Evolutionary conservation across 2,797 vertebrate genomes (phyloP).

Genomic region (Diceros bicornis): DNA sequence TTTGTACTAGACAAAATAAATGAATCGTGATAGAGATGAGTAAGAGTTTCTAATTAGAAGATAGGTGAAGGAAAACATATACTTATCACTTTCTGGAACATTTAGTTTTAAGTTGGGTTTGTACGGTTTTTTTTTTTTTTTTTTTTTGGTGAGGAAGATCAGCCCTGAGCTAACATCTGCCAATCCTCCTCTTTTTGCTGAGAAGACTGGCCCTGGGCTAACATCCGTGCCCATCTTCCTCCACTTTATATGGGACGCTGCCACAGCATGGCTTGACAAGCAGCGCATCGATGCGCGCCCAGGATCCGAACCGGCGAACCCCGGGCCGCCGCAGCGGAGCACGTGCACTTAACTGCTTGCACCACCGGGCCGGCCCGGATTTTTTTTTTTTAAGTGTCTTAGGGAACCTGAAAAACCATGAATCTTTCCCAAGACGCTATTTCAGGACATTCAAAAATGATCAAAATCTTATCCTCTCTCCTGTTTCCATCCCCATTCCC

Average conservation of each 20-base stretch:
- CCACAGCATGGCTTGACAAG: too few species aligned
- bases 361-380: too few species aligned
- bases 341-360: too few species aligned
- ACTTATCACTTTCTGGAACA: background rate
- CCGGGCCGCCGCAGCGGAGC: too few species aligned
- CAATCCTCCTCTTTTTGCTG: too few species aligned
- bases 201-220: too few species aligned
- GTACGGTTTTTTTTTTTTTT: background rate
- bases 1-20: conserved; percentile 67
- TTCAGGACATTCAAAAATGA: conserved; percentile 58
- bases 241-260: too few species aligned
- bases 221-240: too few species aligned
- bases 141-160: background rate
- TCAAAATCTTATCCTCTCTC: conserved; percentile 24
- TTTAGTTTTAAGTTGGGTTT: conserved; percentile 52
- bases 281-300: too few species aligned
- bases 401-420: background rate
- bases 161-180: too few species aligned
- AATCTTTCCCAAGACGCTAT: conserved; percentile 40
- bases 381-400: background rate
- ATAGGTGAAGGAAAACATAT: conserved; percentile 13
- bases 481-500: background rate
- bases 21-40: conserved; percentile 64
- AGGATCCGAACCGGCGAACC: too few species aligned
- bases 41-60: conserved; percentile 49